Conservation (phyloP, 2,888 invertebrate species). For the Diadromus collaris region DNA sequence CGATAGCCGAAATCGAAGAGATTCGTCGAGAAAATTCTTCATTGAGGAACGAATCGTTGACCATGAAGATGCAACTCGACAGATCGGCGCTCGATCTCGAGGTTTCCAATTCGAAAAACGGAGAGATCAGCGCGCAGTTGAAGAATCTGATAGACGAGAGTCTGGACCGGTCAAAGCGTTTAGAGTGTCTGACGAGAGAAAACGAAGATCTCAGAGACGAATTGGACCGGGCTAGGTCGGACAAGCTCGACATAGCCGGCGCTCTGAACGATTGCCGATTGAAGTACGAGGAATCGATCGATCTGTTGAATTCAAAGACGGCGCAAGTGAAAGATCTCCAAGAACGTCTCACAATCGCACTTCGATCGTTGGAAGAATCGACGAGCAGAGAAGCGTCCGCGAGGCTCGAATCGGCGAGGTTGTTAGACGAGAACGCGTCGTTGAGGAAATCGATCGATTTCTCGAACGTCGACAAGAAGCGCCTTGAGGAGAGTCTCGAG, state of each 20-base stretch:
- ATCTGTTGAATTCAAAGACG: constrained; percentile 34
- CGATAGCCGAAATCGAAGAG: constrained; percentile 47
- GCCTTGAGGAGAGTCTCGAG: constrained; percentile 47
- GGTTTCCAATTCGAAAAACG: constrained; percentile 39
- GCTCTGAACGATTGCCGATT: constrained; percentile 62
- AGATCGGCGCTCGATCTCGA: constrained; percentile 50
- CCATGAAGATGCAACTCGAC: constrained; percentile 55
- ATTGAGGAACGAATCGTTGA: constrained; percentile 27
- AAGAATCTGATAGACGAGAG: constrained; percentile 57
- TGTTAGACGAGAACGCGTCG: constrained; percentile 14
- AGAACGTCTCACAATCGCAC: constrained; percentile 32
- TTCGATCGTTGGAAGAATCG: constrained; percentile 44
- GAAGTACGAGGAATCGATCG: constrained; percentile 59
- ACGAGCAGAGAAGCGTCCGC: constrained; percentile 35
- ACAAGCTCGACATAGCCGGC: constrained; percentile 61
- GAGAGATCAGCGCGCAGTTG: constrained; percentile 50
- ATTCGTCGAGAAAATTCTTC: constrained; percentile 13
- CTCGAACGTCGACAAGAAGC: constrained; percentile 32
- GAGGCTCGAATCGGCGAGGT: constrained; percentile 31
- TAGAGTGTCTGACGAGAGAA: constrained; percentile 59
- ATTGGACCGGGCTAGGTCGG: constrained; percentile 60
- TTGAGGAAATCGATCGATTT: constrained; percentile 21
- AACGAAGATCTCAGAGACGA: constrained; percentile 62
- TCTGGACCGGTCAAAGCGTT: constrained; percentile 52
- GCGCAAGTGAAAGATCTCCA: constrained; percentile 38